Base-by-base conservation (phyloP, 2,888 invertebrate species). In the Lymantria dispar region DNA sequence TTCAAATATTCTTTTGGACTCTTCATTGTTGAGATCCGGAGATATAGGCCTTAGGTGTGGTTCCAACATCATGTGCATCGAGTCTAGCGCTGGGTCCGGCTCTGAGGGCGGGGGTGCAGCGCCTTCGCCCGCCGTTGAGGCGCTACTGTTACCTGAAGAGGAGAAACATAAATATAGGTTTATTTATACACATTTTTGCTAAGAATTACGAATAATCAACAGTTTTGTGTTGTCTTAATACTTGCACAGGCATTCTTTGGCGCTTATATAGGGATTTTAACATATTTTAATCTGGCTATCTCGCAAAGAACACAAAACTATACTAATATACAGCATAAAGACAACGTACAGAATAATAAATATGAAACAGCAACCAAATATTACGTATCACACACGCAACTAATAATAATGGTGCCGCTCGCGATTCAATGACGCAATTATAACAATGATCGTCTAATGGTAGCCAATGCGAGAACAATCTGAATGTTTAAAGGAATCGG, bases 1-100 rank as follows among this genome's bases (percentile, higher is more conserved):
- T 62, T 97, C 95, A 78, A 96, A 98, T 72, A 98, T 96, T 62
- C 95, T 92, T 80, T 96, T 93, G 47, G 98, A 98, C 80, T 96
- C 94, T 13, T 94, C 94, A 73, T 94, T 94, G 70, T 91, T 93
- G 65, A 94, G 93, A 86, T 97, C 96, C 12, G 98, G 98, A 38
- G 96, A 95, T 62, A 96, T 94, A 2, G 98, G 98, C 68, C 96
- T 93, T 50, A 97, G 87, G 73, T 96, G 95, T 0, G 95, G 94
- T 79, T 97, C 96, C 62, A 97, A 87, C 83, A 97, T 94, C 81
- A 95, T 94, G 84, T 95, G 94, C 83, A 95, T 94, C 58, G 94
- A 93, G 73, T 95, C 95, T 56, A 95, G 87, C 67, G 93, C 92
- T 7, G 92, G 92, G 78, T 93, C 93, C 54, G 93, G 82, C 54